Conservation (phyloP, 92 coral and sea anemone genomes). For the Micromussa lordhowensis region DNA sequence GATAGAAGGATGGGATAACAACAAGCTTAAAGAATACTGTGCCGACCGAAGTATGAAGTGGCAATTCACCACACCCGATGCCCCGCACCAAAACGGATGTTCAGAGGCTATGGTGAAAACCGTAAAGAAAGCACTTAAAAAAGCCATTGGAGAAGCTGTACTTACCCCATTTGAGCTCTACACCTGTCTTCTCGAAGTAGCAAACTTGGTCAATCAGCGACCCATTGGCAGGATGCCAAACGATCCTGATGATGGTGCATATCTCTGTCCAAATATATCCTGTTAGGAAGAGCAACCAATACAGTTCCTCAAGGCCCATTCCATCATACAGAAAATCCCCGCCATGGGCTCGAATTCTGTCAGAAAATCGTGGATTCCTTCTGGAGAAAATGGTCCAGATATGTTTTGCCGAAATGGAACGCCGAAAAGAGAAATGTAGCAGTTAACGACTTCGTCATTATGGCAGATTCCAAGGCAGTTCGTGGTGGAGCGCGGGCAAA, state of each 20-base stretch:
- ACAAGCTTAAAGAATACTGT: no score
- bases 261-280: slow-evolving; percentile 68
- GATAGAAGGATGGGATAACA: no score
- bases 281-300: slow-evolving; percentile 61
- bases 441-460: slow-evolving; percentile 55
- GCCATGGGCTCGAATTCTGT: slow-evolving; percentile 58
- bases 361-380: slow-evolving; percentile 57
- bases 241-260: slow-evolving; percentile 69
- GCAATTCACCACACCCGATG: no score
- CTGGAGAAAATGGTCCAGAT: slow-evolving; percentile 68
- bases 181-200: slow-evolving; percentile 54
- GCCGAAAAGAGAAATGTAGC: slow-evolving; percentile 30
- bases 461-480: slow-evolving; percentile 1
- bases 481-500: background rate
- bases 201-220: slow-evolving; percentile 65
- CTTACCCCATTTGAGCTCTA: slow-evolving; percentile 72
- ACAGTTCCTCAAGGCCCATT: slow-evolving; percentile 69
- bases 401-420: slow-evolving; percentile 70
- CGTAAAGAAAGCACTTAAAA: slow-evolving; percentile 50
- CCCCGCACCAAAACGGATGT: no score
- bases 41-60: no score
- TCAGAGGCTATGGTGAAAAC: no score
- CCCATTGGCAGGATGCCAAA: slow-evolving; percentile 67
- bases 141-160: slow-evolving; percentile 53
- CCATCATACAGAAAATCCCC: slow-evolving; percentile 48